Evolutionary conservation across 2,797 vertebrate genomes (phyloP).

Genomic region (Melanotaenia boesemani): DNA sequence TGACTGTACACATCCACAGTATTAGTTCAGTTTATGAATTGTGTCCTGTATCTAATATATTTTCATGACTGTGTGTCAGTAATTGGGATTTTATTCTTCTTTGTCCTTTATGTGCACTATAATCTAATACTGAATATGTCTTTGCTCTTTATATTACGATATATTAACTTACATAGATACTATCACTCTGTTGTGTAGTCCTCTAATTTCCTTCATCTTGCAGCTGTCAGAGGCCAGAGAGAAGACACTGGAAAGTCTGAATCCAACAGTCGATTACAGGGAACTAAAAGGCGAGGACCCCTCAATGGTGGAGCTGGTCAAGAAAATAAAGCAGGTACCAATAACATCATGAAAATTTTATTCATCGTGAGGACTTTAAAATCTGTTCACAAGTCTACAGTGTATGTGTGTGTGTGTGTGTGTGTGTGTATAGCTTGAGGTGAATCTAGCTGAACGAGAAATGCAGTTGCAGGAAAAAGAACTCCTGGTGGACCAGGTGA

Average conservation of each 20-base stretch:
- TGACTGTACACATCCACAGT: conserved; percentile 16
- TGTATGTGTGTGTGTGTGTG: conserved; percentile 7
- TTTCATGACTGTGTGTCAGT: conserved; percentile 21
- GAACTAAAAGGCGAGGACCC: conserved; percentile 86
- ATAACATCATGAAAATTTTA: background rate
- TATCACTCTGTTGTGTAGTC: background rate
- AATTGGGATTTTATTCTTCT: conserved; percentile 1
- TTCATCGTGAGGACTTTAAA: background rate
- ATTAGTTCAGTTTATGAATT: conserved; percentile 30
- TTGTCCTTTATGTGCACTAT: background rate
- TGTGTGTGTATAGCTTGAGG: conserved; percentile 84
- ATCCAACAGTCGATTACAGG: conserved; percentile 70
- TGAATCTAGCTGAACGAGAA: conserved; percentile 85
- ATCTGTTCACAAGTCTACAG: background rate
- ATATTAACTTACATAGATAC: background rate
- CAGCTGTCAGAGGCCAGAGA: conserved; percentile 90
- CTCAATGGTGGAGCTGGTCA: conserved; percentile 82
- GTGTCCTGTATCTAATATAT: conserved; percentile 8
- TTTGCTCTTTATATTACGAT: background rate
- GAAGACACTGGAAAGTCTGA: conserved; percentile 76
- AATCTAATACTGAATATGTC: background rate
- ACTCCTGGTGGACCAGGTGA: conserved; percentile 88
- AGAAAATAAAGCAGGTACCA: conserved; percentile 89
- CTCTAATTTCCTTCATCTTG: conserved; percentile 35
- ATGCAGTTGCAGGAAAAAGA: conserved; percentile 88